A percentile compares a stretch with the other conserved stretches of the same genome.
Conservation (phyloP, 2,113 vertebrate genomes). For the Ciconia stormi region DNA sequence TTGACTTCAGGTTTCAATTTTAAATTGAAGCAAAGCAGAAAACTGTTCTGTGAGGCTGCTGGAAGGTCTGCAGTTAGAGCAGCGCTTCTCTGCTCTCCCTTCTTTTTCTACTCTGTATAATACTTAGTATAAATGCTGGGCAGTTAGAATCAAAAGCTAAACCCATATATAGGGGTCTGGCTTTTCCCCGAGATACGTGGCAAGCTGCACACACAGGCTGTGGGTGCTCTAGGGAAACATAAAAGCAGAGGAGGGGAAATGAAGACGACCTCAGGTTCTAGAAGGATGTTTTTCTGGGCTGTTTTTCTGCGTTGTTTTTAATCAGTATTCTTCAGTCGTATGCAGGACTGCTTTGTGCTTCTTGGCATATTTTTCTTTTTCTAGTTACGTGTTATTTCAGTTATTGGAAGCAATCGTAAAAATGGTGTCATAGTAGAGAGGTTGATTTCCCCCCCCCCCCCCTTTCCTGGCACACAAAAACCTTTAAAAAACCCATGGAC, state of each 20-base stretch:
- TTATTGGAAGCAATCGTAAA: background rate
- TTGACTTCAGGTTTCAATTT: conserved; percentile 63
- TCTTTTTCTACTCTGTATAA: background rate
- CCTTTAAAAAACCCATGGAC: background rate
- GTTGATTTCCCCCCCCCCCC: background rate
- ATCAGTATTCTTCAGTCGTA: background rate
- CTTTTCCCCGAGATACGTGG: background rate
- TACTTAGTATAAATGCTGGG: background rate
- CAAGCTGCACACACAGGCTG: background rate
- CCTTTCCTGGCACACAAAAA: background rate
- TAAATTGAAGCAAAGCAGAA: conserved; percentile 52
- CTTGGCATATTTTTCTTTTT: background rate
- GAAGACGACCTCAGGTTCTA: background rate
- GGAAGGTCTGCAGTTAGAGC: background rate
- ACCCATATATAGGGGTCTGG: background rate
- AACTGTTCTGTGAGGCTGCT: background rate
- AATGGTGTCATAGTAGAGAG: background rate
- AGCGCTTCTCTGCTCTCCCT: background rate
- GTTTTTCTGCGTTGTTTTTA: background rate
- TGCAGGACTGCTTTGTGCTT: background rate
- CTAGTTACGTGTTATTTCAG: background rate
- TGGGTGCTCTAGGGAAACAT: background rate
- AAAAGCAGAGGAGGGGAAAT: background rate
- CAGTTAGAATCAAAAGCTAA: background rate
- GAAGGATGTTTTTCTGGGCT: background rate